These are phyloP conservation scores for Leptopilina drosophilae DNA, from an alignment of 2,888 invertebrate species.

Conservation along the genomic window DNA sequence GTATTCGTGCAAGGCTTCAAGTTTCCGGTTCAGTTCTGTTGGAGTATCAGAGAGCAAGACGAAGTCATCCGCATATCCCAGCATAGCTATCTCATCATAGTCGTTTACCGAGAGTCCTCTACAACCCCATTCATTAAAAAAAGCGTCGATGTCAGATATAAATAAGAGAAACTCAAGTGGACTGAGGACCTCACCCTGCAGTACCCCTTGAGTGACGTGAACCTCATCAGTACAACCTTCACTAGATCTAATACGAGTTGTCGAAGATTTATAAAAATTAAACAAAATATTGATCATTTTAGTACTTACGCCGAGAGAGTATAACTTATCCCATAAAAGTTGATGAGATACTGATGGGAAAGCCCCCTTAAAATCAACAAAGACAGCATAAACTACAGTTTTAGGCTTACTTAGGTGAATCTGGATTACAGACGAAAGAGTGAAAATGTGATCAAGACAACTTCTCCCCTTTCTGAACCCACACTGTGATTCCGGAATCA, in stretches of 20 bases:
- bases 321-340: not conserved
- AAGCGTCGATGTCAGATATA: too few relatives aligned
- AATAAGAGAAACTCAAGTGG: too few relatives aligned
- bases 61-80: too few relatives aligned
- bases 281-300: not conserved
- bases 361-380: not conserved
- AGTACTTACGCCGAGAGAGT: not conserved
- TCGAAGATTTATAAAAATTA: not conserved
- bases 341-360: not conserved
- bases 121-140: too few relatives aligned
- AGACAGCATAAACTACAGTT: not conserved
- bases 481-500: not conserved
- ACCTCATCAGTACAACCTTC: too few relatives aligned
- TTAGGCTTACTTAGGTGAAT: not conserved
- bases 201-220: too few relatives aligned
- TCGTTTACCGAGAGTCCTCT: too few relatives aligned
- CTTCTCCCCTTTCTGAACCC: not conserved
- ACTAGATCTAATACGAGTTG: not conserved
- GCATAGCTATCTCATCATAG: too few relatives aligned
- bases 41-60: too few relatives aligned
- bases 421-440: not conserved
- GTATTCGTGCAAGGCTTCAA: not conserved
- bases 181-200: too few relatives aligned
- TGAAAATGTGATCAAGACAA: not conserved
- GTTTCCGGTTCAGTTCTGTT: not conserved